Percentiles rank a stretch among this genome's conserved stretches.
These are phyloP conservation scores for Astreopora myriophthalma DNA, from an alignment of 64 coral and sea anemone genomes.

Conservation along the genomic window DNA sequence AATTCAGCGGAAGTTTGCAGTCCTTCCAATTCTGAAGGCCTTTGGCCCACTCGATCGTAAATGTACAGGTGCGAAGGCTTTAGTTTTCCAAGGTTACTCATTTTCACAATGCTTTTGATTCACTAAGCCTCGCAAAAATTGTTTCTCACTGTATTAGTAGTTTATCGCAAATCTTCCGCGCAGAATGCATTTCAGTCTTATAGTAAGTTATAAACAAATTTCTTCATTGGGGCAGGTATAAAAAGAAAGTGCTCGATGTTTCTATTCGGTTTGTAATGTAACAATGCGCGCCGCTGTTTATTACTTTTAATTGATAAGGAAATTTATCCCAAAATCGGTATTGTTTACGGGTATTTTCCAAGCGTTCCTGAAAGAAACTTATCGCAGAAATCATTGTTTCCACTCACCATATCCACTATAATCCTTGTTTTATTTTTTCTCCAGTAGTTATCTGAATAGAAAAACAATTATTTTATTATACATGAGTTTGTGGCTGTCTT, in stretches of 20 bases:
- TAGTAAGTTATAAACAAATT: not conserved
- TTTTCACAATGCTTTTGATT: not conserved
- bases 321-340: too few species aligned
- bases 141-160: too few species aligned
- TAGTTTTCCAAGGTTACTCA: constrained; percentile 57
- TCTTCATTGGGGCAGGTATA: not conserved
- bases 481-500: not conserved
- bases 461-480: not conserved
- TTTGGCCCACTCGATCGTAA: constrained; percentile 24
- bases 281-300: too few species aligned
- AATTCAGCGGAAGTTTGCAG: not conserved
- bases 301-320: too few species aligned
- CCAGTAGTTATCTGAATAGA: not conserved
- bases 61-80: constrained; percentile 62
- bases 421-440: not conserved
- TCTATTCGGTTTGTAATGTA: too few species aligned
- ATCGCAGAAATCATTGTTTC: not conserved
- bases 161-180: too few species aligned
- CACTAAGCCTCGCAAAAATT: too few species aligned
- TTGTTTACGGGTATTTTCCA: not conserved
- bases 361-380: not conserved
- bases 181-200: too few species aligned
- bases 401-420: not conserved
- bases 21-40: not conserved
- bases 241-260: not conserved